phyloP scores from a whole-genome alignment of 92 coral and sea anemone species.

The Pocillopora grandis region DNA sequence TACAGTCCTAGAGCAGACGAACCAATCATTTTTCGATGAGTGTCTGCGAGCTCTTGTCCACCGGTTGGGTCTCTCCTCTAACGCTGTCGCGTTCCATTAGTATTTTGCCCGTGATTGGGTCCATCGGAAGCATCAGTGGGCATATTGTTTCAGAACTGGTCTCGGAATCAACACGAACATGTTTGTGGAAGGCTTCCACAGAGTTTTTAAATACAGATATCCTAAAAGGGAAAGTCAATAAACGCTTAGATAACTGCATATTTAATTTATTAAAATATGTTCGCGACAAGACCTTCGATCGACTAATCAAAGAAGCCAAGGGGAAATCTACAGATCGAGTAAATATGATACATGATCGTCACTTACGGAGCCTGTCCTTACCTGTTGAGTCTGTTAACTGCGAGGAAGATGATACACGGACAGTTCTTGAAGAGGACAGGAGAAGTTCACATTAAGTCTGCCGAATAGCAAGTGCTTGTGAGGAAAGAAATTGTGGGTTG shows the following conservation, averaged over 20 bases:
- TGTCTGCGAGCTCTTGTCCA: too few species aligned
- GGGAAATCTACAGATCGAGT: slow-evolving; percentile 51
- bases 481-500: neutral
- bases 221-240: slow-evolving; percentile 61
- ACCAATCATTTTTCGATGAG: too few species aligned
- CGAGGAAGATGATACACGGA: neutral
- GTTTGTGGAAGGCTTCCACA: too few species aligned
- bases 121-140: too few species aligned
- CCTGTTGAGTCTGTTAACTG: neutral
- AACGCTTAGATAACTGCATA: slow-evolving; percentile 51
- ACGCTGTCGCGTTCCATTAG: too few species aligned
- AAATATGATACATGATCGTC: slow-evolving; percentile 42
- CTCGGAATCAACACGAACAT: too few species aligned
- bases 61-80: too few species aligned
- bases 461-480: neutral
- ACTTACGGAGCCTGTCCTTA: slow-evolving; percentile 35
- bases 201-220: too few species aligned
- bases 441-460: slow-evolving; percentile 1
- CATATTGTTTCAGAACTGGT: too few species aligned
- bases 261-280: slow-evolving; percentile 56
- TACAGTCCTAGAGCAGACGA: too few species aligned
- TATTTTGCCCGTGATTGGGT: too few species aligned
- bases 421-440: neutral
- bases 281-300: slow-evolving; percentile 52
- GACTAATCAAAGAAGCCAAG: slow-evolving; percentile 59